phyloP scores from a whole-genome alignment of 1,140 invertebrate genomes.

The Ceratina japonica region DNA sequence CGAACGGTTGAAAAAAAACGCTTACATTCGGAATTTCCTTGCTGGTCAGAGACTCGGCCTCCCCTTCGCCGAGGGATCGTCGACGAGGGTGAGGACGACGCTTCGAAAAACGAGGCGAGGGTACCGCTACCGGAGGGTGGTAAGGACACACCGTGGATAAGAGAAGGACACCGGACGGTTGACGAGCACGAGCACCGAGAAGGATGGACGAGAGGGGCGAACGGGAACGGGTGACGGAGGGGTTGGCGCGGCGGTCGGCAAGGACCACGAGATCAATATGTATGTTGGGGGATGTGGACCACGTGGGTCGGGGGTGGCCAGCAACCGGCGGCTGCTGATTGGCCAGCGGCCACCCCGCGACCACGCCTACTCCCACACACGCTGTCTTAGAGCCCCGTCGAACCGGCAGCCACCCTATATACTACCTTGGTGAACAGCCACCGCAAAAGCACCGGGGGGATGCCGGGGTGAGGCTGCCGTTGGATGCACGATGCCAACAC shows the following conservation, averaged over 20 bases:
- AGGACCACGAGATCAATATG: conserved; percentile 80
- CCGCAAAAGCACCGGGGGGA: conserved; percentile 42
- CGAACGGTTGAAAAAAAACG: conserved; percentile 12
- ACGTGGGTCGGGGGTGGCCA: conserved; percentile 78
- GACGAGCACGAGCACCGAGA: not conserved
- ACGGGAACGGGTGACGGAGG: conserved; percentile 31
- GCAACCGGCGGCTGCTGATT: conserved; percentile 75
- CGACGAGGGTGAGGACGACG: conserved; percentile 16
- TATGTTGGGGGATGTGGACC: conserved; percentile 79
- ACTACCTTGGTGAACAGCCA: conserved; percentile 48
- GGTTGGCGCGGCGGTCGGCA: conserved; percentile 65
- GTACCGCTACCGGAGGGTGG: conserved; percentile 16
- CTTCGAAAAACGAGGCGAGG: not conserved
- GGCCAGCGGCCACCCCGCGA: conserved; percentile 75
- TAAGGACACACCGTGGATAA: not conserved
- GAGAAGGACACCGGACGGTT: not conserved
- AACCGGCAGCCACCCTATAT: conserved; percentile 58
- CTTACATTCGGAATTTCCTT: conserved; percentile 49
- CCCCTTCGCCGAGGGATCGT: conserved; percentile 36
- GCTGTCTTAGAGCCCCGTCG: conserved; percentile 75
- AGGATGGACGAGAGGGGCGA: conserved; percentile 44
- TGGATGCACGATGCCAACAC: conserved; percentile 56
- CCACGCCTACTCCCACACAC: conserved; percentile 80
- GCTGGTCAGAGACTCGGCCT: conserved; percentile 67
- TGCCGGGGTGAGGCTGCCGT: conserved; percentile 22